Conservation (phyloP, 1,140 invertebrate species). For the Atopsyche davidsoni region DNA sequence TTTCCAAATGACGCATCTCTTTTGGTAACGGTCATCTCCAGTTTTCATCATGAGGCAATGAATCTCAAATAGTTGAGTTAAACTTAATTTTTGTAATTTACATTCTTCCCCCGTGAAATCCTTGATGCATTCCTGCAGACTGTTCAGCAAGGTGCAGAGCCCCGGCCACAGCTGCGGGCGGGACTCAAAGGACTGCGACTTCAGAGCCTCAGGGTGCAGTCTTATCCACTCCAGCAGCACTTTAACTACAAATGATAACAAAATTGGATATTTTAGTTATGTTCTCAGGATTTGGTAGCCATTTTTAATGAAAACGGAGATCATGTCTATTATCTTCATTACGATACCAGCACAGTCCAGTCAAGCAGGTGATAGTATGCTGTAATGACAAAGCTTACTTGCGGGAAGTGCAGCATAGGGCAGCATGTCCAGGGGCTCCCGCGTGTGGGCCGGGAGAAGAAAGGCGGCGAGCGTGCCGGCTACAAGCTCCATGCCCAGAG, state of each 20-base stretch:
- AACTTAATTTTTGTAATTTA: conserved; percentile 34
- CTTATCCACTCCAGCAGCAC: conserved; percentile 67
- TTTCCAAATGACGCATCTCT: too few species aligned
- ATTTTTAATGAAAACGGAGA: too few species aligned
- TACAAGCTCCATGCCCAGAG: conserved; percentile 59
- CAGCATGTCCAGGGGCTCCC: conserved; percentile 52
- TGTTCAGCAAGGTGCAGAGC: conserved; percentile 67
- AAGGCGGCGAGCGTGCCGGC: conserved; percentile 64
- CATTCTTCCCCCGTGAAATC: conserved; percentile 46
- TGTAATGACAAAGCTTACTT: conserved; percentile 52
- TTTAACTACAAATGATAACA: conserved; percentile 65
- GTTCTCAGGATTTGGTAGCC: too few species aligned
- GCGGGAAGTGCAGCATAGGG: conserved; percentile 67
- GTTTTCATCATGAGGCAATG: too few species aligned
- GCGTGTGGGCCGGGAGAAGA: conserved; percentile 63
- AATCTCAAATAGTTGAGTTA: conserved; percentile 5
- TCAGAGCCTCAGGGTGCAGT: conserved; percentile 52
- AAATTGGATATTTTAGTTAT: too few species aligned
- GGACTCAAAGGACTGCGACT: conserved; percentile 55
- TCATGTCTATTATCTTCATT: too few species aligned
- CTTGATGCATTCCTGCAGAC: conserved; percentile 49
- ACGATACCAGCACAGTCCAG: too few species aligned
- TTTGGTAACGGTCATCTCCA: too few species aligned
- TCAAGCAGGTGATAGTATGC: too few species aligned
- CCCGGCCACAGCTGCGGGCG: conserved; percentile 72